A percentile compares a stretch with the other conserved stretches of the same genome.
Conservation (phyloP, 2,113 vertebrate genomes). For the Struthio camelus region DNA sequence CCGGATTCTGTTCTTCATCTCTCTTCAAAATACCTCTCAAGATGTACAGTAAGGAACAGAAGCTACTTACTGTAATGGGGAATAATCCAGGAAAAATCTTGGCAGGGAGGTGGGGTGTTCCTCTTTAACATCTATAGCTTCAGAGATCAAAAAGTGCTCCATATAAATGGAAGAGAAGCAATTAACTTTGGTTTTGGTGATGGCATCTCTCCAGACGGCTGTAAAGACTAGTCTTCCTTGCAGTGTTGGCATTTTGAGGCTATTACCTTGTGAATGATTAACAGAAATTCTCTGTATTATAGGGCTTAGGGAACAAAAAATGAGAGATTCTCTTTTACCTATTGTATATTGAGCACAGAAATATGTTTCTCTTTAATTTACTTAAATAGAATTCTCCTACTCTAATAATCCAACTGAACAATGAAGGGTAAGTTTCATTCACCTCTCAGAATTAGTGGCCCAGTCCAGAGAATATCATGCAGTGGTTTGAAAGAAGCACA, state of each 20-base stretch:
- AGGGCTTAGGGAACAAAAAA: background rate
- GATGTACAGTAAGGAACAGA: background rate
- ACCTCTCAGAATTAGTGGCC: background rate
- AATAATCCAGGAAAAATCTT: background rate
- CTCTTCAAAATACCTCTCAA: background rate
- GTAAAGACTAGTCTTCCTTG: background rate
- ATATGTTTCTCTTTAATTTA: background rate
- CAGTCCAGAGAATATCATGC: background rate
- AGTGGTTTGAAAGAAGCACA: background rate
- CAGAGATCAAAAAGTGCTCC: background rate
- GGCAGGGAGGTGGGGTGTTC: background rate
- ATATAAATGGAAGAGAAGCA: background rate
- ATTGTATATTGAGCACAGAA: background rate
- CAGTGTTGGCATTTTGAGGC: background rate
- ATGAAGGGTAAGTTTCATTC: background rate
- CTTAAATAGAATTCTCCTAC: background rate
- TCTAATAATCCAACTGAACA: background rate
- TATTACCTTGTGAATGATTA: background rate
- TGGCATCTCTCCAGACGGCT: background rate
- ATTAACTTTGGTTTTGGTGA: background rate
- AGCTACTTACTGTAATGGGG: background rate
- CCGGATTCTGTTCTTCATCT: background rate
- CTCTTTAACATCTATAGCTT: background rate
- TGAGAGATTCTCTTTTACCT: background rate
- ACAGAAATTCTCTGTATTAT: background rate